phyloP scores from a whole-genome alignment of 2,113 vertebrate species.

The Ellobius talpinus region DNA sequence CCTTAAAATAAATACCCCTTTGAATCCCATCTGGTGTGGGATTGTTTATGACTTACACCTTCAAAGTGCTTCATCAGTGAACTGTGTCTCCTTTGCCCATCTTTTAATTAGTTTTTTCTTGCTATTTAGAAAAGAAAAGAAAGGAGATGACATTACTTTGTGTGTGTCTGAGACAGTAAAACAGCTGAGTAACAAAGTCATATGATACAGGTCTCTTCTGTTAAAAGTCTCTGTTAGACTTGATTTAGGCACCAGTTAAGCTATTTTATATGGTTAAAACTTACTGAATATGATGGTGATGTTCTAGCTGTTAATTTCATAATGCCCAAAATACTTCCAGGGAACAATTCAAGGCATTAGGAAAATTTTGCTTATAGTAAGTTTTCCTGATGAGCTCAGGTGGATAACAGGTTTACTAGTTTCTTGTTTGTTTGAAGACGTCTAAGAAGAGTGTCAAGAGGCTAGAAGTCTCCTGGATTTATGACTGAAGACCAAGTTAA shows the following conservation, averaged over 20 bases:
- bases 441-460: not conserved
- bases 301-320: not conserved
- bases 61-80: not conserved
- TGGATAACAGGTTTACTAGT: conserved; percentile 1
- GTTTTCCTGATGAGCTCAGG: not conserved
- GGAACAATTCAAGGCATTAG: not conserved
- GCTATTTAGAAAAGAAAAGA: too few species aligned
- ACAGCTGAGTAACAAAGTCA: conserved; percentile 20
- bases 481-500: not conserved
- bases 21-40: too few species aligned
- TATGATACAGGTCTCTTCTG: not conserved
- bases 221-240: not conserved
- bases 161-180: not conserved
- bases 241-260: conserved; percentile 28
- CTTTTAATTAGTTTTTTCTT: not conserved
- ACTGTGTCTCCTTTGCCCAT: not conserved
- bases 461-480: conserved; percentile 42
- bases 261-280: conserved; percentile 17
- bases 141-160: not conserved
- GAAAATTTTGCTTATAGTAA: conserved; percentile 16
- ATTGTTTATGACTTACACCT: too few species aligned
- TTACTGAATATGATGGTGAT: not conserved
- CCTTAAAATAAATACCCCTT: too few species aligned
- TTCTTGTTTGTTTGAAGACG: conserved; percentile 33
- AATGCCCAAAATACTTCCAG: not conserved